A percentile compares a stretch with the other conserved stretches of the same genome.
Evolutionary conservation across 2,797 vertebrate genomes (phyloP).

Genomic region (Megalops cyprinoides): DNA sequence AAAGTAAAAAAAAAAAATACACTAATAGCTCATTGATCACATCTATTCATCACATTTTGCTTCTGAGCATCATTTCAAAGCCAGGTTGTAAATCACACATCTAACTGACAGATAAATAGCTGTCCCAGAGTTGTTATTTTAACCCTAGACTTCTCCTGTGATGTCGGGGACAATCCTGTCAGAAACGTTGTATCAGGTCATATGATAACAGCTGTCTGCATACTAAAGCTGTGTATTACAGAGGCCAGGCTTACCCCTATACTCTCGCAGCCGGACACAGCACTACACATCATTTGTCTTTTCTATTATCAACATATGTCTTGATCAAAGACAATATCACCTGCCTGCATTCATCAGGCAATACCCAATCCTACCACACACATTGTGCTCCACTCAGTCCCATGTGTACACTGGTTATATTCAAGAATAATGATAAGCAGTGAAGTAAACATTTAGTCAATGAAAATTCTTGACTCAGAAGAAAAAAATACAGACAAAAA

Average conservation of each 20-base stretch:
- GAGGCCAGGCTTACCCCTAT: background rate
- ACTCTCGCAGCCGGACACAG: background rate
- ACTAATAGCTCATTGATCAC: constrained; percentile 2
- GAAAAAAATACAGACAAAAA: background rate
- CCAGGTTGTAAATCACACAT: background rate
- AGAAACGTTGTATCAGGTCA: background rate
- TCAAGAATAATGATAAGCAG: background rate
- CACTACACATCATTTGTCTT: background rate
- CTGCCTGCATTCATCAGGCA: background rate
- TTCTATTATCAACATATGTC: background rate
- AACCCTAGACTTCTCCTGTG: background rate
- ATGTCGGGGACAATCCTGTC: background rate
- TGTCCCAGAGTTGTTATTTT: background rate
- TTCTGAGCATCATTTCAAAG: constrained; percentile 3
- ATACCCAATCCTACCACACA: too few species aligned
- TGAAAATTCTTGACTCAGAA: background rate
- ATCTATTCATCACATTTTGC: background rate
- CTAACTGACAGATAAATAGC: constrained; percentile 3
- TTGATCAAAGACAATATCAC: background rate
- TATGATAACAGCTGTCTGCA: background rate
- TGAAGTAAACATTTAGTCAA: background rate
- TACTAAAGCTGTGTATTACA: background rate
- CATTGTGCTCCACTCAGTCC: too few species aligned
- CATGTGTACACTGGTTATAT: background rate
- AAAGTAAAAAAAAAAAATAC: background rate